phyloP scores from a whole-genome alignment of 2,113 vertebrate genomes.

The Propithecus coquereli region DNA sequence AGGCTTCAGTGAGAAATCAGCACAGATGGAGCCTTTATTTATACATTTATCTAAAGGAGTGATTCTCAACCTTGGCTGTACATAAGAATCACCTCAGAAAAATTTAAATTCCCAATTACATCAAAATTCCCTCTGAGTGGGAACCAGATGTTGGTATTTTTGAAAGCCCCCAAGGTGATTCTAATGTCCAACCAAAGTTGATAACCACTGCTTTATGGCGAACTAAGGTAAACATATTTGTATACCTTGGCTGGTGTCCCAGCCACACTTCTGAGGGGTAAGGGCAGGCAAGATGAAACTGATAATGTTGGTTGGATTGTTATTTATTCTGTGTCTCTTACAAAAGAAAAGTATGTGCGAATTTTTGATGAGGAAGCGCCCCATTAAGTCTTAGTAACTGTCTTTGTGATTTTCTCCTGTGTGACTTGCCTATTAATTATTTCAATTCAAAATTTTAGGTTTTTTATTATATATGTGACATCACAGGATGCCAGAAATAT shows the following conservation, averaged over 20 bases:
- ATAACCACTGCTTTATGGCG: background rate
- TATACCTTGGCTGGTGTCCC: background rate
- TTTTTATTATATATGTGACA: conserved; percentile 10
- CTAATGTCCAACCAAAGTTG: background rate
- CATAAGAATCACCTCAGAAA: background rate
- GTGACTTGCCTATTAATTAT: conserved; percentile 29
- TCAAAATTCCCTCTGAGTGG: background rate
- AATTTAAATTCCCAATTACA: conserved; percentile 11
- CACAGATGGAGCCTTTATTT: background rate
- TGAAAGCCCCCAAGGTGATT: conserved; percentile 1
- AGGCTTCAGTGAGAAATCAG: background rate
- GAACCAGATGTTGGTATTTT: conserved; percentile 10
- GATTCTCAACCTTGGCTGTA: background rate
- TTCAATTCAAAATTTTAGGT: conserved; percentile 10
- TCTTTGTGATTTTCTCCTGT: background rate
- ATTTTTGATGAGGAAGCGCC: background rate
- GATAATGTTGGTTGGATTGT: background rate
- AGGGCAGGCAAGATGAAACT: background rate
- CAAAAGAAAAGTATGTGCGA: background rate
- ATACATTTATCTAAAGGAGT: background rate
- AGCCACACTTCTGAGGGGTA: background rate
- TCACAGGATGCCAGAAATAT: conserved; percentile 18
- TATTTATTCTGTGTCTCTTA: background rate
- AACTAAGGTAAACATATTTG: background rate
- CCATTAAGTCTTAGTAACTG: background rate